phyloP scores from a whole-genome alignment of 2,888 invertebrate genomes.

The Acanthosepion esculentum region DNA sequence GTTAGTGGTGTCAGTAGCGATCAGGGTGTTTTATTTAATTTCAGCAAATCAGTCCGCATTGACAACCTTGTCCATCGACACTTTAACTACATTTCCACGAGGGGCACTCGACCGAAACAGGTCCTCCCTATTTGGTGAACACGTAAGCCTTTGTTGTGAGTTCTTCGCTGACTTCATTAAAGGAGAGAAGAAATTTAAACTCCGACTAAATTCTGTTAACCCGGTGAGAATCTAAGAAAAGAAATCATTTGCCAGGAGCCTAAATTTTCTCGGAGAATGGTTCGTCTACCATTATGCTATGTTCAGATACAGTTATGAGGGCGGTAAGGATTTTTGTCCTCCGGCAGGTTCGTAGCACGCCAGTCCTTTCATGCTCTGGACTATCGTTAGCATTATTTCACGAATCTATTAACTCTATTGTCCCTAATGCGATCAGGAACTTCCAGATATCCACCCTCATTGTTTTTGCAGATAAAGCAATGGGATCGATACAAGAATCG shows the following conservation, averaged over 20 bases:
- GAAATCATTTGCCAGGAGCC: not conserved
- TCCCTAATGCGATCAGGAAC: not conserved
- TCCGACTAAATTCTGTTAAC: not conserved
- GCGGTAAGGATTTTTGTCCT: not conserved
- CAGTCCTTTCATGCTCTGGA: not conserved
- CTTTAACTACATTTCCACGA: constrained; percentile 6
- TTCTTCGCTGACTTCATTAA: not conserved
- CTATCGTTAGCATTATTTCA: not conserved
- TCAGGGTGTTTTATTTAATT: not conserved
- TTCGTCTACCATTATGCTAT: not conserved
- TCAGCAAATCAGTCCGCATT: not conserved
- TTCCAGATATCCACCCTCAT: not conserved
- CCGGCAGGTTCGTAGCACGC: not conserved
- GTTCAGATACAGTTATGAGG: not conserved
- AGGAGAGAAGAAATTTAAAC: not conserved
- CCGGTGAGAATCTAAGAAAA: not conserved
- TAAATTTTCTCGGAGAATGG: not conserved
- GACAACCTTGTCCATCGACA: not conserved
- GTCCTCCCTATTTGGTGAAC: not conserved
- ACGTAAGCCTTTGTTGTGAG: not conserved
- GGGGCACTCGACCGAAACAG: not conserved
- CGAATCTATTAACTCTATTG: not conserved
- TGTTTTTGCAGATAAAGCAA: not conserved
- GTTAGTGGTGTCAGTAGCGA: not conserved
- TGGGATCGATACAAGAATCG: not conserved